Percentiles rank a stretch among this genome's conserved stretches.
phyloP scores from a whole-genome alignment of 2,888 invertebrate genomes.

The Lochmaea crataegi region DNA sequence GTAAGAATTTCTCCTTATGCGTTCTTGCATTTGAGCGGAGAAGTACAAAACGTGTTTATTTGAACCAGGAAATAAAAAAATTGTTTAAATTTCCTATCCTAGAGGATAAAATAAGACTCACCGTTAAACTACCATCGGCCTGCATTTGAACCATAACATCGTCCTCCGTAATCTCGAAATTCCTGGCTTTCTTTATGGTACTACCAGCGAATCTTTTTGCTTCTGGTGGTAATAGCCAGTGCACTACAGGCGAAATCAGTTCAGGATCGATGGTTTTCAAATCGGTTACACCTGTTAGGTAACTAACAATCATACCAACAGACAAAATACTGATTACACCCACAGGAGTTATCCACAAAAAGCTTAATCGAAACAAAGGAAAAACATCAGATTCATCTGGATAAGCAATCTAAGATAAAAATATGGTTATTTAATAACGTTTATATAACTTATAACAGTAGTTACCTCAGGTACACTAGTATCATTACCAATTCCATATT shows the following conservation, averaged over 20 bases:
- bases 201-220: constrained; percentile 52
- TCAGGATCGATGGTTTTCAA: constrained; percentile 69
- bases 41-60: too few relatives aligned
- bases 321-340: constrained; percentile 75
- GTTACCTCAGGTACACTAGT: constrained; percentile 61
- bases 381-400: constrained; percentile 71
- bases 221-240: constrained; percentile 64
- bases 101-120: not conserved
- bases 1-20: not conserved
- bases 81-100: too few relatives aligned
- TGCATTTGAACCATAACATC: constrained; percentile 45
- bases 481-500: constrained; percentile 53
- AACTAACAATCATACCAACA: constrained; percentile 76
- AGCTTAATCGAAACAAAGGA: constrained; percentile 81
- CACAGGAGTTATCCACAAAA: constrained; percentile 84
- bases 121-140: constrained; percentile 19
- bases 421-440: constrained; percentile 1
- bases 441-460: not conserved
- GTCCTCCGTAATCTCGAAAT: constrained; percentile 41
- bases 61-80: too few relatives aligned
- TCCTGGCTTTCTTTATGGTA: constrained; percentile 48
- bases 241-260: constrained; percentile 71
- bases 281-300: constrained; percentile 68
- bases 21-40: too few relatives aligned
- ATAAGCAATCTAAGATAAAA: constrained; percentile 45